These are phyloP conservation scores for Lytechinus pictus DNA, from an alignment of 35 echinoderm and acorn worm species.

Conservation along the genomic window DNA sequence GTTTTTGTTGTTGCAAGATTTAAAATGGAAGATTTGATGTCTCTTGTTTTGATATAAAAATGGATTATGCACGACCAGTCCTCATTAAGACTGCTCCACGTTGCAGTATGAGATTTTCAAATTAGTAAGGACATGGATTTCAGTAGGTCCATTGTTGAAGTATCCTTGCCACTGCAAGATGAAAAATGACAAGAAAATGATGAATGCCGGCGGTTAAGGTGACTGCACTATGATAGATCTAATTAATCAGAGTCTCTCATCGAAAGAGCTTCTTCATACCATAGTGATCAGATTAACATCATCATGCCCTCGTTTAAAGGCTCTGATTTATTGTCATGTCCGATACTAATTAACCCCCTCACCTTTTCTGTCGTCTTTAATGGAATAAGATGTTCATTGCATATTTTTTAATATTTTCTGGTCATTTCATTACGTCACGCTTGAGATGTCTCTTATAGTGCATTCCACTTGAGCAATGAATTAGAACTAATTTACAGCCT, in stretches of 20 bases:
- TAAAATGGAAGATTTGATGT: no score
- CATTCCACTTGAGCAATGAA: slow-evolving; percentile 36
- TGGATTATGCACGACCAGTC: no score
- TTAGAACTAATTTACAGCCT: slow-evolving; percentile 36
- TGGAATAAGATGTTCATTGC: neutral
- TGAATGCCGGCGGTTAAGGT: neutral
- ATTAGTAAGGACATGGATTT: no score
- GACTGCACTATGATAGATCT: neutral
- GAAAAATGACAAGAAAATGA: neutral
- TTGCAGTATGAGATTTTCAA: no score
- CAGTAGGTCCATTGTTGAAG: no score
- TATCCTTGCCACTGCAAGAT: neutral
- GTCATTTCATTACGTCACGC: neutral
- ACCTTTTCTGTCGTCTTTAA: neutral
- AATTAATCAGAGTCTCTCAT: neutral
- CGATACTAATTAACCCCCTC: neutral
- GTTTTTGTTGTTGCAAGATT: no score
- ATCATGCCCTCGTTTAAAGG: neutral
- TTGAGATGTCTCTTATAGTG: slow-evolving; percentile 9
- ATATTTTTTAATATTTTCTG: neutral
- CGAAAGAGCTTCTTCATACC: neutral
- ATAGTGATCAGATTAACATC: neutral
- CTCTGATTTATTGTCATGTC: neutral
- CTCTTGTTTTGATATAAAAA: no score
- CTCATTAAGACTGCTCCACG: no score